Percentiles rank a stretch among this genome's conserved stretches.
These are phyloP conservation scores for Ophion slaviceki DNA, from an alignment of 2,888 invertebrate genomes.

Conservation along the genomic window DNA sequence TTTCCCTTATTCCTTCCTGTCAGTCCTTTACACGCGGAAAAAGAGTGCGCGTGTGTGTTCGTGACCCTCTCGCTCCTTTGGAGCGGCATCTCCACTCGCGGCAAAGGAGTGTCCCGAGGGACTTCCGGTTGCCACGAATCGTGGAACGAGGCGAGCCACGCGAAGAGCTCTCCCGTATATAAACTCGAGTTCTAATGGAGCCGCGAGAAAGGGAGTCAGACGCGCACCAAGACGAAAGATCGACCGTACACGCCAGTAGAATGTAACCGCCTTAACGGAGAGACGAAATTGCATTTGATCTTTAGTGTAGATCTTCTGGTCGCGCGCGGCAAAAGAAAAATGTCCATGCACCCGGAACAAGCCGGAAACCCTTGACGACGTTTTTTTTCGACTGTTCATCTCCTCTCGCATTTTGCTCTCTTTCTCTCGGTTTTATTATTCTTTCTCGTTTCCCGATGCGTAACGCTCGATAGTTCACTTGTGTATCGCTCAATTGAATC, in stretches of 20 bases:
- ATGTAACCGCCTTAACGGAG: slow-evolving; percentile 75
- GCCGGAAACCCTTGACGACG: slow-evolving; percentile 45
- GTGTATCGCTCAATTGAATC: slow-evolving; percentile 52
- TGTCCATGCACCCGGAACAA: slow-evolving; percentile 33
- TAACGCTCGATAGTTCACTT: slow-evolving; percentile 28
- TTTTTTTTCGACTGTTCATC: slow-evolving; percentile 3
- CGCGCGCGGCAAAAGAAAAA: slow-evolving; percentile 58
- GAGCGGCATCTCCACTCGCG: slow-evolving; percentile 56
- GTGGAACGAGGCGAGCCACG: slow-evolving; percentile 50
- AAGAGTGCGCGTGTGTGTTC: slow-evolving; percentile 36
- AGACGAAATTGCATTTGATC: slow-evolving; percentile 74
- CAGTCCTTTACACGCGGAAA: slow-evolving; percentile 46
- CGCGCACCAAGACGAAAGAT: slow-evolving; percentile 34
- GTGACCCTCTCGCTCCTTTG: slow-evolving; percentile 52
- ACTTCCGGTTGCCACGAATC: slow-evolving; percentile 74
- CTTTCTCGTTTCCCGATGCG: background rate
- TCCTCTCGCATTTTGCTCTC: background rate
- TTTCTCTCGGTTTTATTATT: background rate
- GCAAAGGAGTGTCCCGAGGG: slow-evolving; percentile 72
- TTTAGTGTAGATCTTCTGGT: slow-evolving; percentile 50
- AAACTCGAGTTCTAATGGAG: slow-evolving; percentile 56
- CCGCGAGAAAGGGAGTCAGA: slow-evolving; percentile 29
- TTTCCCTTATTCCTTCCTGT: slow-evolving; percentile 43
- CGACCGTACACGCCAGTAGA: slow-evolving; percentile 52
- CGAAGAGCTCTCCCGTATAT: slow-evolving; percentile 24